phyloP scores from a whole-genome alignment of 2,113 vertebrate species.

The Antechinus stuartii region DNA sequence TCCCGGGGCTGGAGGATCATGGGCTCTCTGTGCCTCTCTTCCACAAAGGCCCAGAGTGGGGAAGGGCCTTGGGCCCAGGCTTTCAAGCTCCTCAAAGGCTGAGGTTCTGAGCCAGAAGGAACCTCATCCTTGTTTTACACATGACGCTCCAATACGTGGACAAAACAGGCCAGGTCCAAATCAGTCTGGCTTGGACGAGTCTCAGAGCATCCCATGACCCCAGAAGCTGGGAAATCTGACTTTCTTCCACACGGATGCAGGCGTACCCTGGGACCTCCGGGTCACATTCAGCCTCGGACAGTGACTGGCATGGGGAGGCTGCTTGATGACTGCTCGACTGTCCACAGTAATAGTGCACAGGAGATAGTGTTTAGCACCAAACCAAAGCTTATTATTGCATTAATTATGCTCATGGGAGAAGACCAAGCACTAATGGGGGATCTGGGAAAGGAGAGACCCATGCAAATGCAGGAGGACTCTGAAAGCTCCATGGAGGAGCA shows the following conservation, averaged over 20 bases:
- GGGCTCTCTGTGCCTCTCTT: too few species aligned
- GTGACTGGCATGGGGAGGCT: neutral
- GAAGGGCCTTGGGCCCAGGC: neutral
- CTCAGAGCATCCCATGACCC: too few species aligned
- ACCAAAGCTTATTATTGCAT: neutral
- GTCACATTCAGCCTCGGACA: neutral
- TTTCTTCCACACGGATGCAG: neutral
- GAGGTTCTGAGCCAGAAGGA: neutral
- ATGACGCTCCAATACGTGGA: neutral
- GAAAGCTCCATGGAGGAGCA: neutral
- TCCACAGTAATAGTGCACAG: neutral
- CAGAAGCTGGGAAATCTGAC: too few species aligned
- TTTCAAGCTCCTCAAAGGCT: neutral
- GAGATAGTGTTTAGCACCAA: neutral
- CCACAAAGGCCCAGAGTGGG: too few species aligned
- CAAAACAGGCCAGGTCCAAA: neutral
- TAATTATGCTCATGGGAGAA: neutral
- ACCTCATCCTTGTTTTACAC: neutral
- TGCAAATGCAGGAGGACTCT: neutral
- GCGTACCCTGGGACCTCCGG: neutral
- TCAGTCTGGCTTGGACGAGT: too few species aligned
- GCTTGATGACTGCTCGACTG: neutral
- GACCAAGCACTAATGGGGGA: neutral
- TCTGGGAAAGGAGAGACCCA: neutral
- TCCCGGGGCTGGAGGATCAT: too few species aligned